Base-by-base conservation (phyloP, 2,888 invertebrate species). In the Rhingia campestris region DNA sequence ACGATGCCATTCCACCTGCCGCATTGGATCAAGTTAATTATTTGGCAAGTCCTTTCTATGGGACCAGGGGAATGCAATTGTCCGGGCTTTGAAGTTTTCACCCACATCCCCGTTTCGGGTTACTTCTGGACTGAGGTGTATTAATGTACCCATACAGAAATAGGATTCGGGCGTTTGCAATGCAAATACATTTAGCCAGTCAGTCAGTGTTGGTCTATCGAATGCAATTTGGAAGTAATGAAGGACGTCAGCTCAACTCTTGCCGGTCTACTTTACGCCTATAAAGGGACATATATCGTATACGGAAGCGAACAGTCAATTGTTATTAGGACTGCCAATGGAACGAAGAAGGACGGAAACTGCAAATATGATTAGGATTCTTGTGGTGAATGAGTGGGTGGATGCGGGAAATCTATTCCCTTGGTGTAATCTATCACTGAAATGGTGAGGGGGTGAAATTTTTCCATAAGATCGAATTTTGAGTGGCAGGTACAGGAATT, bases 11-110 rank as follows among this genome's bases (percentile, higher is more conserved):
- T 61, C 66, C 76, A 76, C 70, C 76, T 72, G 76, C 54, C 67
- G 61, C 76, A 63, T 32, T 66, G 70, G 76, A 82, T 82, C 56
- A 73, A 63, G 77, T 82, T 77, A 82, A 82, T 82, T 73, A 73
- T 77, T 77, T 82, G 77, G 45, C 63, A 82, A 82, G 63, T 63
- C 67, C 67, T 67, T 59, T 61, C 66, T n/a, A 33, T 41, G 41
- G 51, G 61, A 67, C 66, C 12, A 33, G 49, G 41, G 51, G 61
- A 80, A 63, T 73, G 59, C 54, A 47, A 67, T 64, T 77, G 63
- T 70, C 56, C 63, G 43, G n/a, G 49, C 22, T 22, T 49, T 58
- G 4, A 37, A 76, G 37, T 41, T 39, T 58, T 39, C 33, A 33
- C 12, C 37, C n/a, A 10, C 10, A 9, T n/a, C 4, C n/a, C 2